Evolutionary conservation across 2,888 invertebrate species (phyloP).

Genomic region (Luffia ferchaultella): DNA sequence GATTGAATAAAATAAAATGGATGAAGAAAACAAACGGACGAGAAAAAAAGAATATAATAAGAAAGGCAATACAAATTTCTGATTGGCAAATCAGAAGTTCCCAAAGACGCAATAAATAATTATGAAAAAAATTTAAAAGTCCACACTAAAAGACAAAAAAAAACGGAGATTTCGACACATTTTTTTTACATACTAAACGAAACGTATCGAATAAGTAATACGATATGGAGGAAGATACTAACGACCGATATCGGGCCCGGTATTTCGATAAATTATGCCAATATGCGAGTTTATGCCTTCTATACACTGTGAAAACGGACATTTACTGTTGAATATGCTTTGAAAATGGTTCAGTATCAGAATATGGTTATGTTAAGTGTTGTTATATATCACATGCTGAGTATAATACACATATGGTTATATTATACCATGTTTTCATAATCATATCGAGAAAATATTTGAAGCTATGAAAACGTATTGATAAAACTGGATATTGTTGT

Average conservation of each 20-base stretch:
- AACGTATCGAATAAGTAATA: not conserved
- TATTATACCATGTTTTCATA: too few relatives aligned
- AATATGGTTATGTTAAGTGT: not conserved
- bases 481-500: too few relatives aligned
- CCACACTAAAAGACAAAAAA: not conserved
- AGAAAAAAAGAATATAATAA: too few relatives aligned
- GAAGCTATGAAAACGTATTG: too few relatives aligned
- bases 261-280: not conserved
- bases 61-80: too few relatives aligned
- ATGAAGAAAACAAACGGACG: too few relatives aligned
- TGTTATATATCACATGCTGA: not conserved
- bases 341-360: not conserved
- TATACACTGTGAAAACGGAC: not conserved
- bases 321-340: not conserved
- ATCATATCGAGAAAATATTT: too few relatives aligned
- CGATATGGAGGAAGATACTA: not conserved
- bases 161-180: not conserved
- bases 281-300: not conserved
- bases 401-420: too few relatives aligned
- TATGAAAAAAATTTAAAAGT: too few relatives aligned
- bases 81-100: too few relatives aligned
- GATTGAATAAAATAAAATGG: not conserved
- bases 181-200: not conserved
- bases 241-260: not conserved
- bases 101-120: too few relatives aligned